Evolutionary conservation across 2,113 vertebrate species (phyloP).

Genomic region (Phyllostomus discolor): DNA sequence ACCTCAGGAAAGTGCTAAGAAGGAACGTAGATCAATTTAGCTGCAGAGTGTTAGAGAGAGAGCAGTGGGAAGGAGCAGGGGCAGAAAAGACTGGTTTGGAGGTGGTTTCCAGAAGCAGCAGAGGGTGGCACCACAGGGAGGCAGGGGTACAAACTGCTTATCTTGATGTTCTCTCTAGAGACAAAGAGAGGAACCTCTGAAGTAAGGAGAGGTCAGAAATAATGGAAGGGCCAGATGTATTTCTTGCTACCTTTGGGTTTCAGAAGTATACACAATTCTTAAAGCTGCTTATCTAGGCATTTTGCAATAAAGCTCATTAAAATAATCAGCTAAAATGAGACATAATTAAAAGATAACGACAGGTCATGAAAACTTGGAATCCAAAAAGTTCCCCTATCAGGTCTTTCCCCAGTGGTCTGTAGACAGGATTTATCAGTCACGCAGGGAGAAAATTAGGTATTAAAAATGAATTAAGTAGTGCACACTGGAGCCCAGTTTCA

Average conservation of each 20-base stretch:
- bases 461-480: not conserved
- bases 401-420: constrained; percentile 24
- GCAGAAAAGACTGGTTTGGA: not conserved
- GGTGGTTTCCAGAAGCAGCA: not conserved
- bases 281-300: constrained; percentile 38
- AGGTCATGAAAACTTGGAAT: constrained; percentile 43
- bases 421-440: constrained; percentile 57
- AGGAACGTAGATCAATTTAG: not conserved
- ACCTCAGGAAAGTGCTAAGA: not conserved
- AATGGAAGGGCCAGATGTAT: not conserved
- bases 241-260: not conserved
- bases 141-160: not conserved
- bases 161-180: not conserved
- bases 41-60: not conserved
- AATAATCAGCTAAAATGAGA: constrained; percentile 44
- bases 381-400: not conserved
- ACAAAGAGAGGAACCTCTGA: not conserved
- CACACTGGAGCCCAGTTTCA: not conserved
- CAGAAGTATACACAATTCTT: constrained; percentile 29
- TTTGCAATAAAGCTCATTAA: constrained; percentile 66
- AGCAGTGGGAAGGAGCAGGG: not conserved
- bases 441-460: constrained; percentile 52
- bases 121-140: not conserved
- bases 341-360: constrained; percentile 67
- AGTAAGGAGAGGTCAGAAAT: not conserved